A percentile compares a stretch with the other conserved stretches of the same genome.
These are phyloP conservation scores for Coendou prehensilis DNA, from an alignment of 2,797 vertebrate genomes.

Conservation along the genomic window DNA sequence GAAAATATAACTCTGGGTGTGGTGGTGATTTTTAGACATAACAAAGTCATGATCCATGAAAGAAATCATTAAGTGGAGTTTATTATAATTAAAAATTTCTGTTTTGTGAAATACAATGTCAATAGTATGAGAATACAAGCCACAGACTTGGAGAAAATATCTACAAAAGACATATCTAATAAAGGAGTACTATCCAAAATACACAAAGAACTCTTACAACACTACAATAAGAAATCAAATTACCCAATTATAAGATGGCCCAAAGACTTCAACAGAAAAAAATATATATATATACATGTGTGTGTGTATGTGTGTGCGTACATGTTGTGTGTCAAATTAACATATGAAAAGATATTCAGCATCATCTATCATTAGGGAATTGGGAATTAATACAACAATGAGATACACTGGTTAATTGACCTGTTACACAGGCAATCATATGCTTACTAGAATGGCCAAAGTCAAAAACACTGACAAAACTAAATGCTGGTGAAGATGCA, in stretches of 20 bases:
- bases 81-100: not conserved
- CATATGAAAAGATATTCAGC: not conserved
- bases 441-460: not conserved
- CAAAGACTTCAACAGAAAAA: not conserved
- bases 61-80: not conserved
- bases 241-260: not conserved
- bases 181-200: not conserved
- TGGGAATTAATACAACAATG: not conserved
- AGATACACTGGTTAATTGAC: not conserved
- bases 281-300: not conserved
- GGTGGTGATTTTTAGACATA: not conserved
- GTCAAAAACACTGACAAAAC: not conserved
- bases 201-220: not conserved
- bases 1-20: not conserved
- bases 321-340: no score
- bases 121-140: not conserved
- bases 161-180: not conserved
- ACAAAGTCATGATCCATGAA: not conserved
- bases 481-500: not conserved
- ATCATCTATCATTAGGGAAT: not conserved
- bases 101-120: not conserved
- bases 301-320: no score
- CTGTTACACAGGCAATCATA: not conserved
- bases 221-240: not conserved
- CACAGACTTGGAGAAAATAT: not conserved